A percentile compares a stretch with the other conserved stretches of the same genome.
Conservation (phyloP, 2,113 vertebrate species). For the Protobothrops mucrosquamatus region DNA sequence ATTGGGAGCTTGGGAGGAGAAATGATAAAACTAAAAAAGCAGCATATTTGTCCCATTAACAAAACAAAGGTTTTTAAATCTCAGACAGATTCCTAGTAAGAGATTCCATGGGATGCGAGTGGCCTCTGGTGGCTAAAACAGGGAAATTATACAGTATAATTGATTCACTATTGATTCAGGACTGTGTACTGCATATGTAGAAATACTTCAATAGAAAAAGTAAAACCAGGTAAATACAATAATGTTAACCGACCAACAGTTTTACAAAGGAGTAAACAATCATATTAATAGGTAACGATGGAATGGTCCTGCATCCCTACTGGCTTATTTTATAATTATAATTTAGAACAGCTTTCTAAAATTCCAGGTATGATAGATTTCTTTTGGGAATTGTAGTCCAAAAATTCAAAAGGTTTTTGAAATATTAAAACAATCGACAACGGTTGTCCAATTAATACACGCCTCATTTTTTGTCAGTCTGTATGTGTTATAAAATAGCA, state of each 20-base stretch:
- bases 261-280: not conserved
- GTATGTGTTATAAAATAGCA: not conserved
- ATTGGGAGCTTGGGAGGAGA: not conserved
- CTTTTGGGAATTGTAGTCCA: not conserved
- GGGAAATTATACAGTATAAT: not conserved
- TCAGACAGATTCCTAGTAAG: not conserved
- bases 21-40: slow-evolving; percentile 3
- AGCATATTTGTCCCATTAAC: not conserved
- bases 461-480: not conserved
- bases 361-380: not conserved
- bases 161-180: not conserved
- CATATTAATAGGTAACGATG: not conserved
- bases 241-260: not conserved
- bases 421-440: not conserved
- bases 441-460: not conserved
- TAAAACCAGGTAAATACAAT: not conserved
- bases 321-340: not conserved
- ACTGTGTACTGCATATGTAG: not conserved
- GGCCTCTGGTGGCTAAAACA: slow-evolving; percentile 53
- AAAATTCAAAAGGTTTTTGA: not conserved
- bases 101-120: slow-evolving; percentile 41
- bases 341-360: not conserved
- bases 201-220: not conserved
- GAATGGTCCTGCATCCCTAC: not conserved
- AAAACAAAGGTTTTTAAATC: slow-evolving; percentile 32